phyloP scores from a whole-genome alignment of 2,888 invertebrate species.

The Trachelus troglodyta region DNA sequence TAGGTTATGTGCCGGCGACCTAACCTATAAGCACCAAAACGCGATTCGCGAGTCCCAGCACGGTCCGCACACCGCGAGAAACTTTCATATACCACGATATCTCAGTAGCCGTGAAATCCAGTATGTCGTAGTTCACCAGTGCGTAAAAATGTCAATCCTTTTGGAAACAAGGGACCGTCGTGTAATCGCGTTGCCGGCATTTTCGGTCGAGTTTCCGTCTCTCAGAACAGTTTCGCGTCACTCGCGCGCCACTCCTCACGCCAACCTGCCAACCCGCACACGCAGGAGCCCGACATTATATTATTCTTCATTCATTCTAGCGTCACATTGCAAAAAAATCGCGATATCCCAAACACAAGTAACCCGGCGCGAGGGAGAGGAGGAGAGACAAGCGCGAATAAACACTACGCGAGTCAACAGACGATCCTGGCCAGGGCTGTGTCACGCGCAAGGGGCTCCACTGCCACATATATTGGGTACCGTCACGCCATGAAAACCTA shows the following conservation, averaged over 20 bases:
- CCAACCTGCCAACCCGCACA: conserved; percentile 24
- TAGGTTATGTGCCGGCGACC: conserved; percentile 63
- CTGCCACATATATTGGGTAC: conserved; percentile 15
- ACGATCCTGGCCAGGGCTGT: conserved; percentile 60
- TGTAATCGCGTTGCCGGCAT: conserved; percentile 49
- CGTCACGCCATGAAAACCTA: neutral
- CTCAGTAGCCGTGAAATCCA: conserved; percentile 24
- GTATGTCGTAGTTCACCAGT: conserved; percentile 14
- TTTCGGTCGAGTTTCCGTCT: conserved; percentile 22
- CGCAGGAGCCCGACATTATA: conserved; percentile 42
- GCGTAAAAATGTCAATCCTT: conserved; percentile 24
- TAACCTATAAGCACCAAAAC: conserved; percentile 52
- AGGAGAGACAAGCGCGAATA: conserved; percentile 59
- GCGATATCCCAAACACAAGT: conserved; percentile 23
- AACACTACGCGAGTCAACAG: conserved; percentile 69
- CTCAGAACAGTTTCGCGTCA: neutral
- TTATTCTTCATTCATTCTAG: conserved; percentile 44
- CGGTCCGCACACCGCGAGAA: conserved; percentile 3
- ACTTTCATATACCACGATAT: neutral
- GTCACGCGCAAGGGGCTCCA: conserved; percentile 64
- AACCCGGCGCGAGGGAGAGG: conserved; percentile 26
- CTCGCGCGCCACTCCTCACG: neutral
- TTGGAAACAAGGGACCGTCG: conserved; percentile 28
- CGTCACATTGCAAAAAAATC: conserved; percentile 47
- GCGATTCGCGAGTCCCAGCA: conserved; percentile 9